phyloP scores from a whole-genome alignment of 2,888 invertebrate genomes.

The Eulithis prunata region DNA sequence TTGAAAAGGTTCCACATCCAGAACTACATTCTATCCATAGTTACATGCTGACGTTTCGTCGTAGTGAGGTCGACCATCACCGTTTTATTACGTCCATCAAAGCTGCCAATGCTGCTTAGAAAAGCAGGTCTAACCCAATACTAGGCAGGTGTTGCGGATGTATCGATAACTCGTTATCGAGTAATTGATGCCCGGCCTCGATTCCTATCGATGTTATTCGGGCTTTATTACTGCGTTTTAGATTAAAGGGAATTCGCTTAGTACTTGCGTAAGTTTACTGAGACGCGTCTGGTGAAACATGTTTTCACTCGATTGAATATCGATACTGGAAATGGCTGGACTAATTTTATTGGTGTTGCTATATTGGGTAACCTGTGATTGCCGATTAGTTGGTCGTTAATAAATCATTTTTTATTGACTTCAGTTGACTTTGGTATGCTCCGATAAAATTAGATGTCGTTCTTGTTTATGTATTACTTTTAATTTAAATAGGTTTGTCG shows the following conservation, averaged over 20 bases:
- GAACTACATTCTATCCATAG: no score
- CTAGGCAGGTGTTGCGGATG: conserved; percentile 59
- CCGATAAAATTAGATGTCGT: no score
- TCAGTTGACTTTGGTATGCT: not conserved
- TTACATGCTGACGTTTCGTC: no score
- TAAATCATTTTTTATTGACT: conserved; percentile 5
- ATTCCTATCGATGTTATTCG: conserved; percentile 53
- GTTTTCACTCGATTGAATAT: conserved; percentile 22
- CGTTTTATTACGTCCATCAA: not conserved
- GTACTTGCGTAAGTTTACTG: conserved; percentile 24
- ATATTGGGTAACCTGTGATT: conserved; percentile 14
- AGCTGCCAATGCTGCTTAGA: not conserved
- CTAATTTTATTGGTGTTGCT: conserved; percentile 22
- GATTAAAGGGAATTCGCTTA: conserved; percentile 44
- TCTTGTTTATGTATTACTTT: no score
- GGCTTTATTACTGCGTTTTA: conserved; percentile 49
- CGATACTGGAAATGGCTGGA: conserved; percentile 5
- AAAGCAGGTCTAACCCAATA: conserved; percentile 8
- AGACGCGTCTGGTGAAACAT: conserved; percentile 24
- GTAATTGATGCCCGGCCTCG: conserved; percentile 55
- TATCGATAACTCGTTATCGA: conserved; percentile 58
- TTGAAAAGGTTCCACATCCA: no score
- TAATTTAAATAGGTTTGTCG: no score
- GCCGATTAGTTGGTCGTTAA: conserved; percentile 9
- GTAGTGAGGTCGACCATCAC: no score